Conservation (phyloP, 2,113 vertebrate species). For the Gymnobelideus leadbeateri region DNA sequence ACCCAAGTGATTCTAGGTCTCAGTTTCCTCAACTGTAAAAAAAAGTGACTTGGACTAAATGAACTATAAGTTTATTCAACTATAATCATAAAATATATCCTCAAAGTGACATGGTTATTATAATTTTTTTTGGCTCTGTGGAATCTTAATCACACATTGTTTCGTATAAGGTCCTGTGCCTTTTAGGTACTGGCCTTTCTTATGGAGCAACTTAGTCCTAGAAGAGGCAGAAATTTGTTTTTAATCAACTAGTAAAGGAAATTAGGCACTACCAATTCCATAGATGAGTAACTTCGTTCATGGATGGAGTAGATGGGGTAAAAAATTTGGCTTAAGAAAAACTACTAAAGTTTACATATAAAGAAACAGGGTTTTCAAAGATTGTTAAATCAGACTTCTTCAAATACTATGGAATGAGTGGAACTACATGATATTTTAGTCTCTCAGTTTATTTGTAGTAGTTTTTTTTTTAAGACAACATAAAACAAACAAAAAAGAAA, state of each 20-base stretch:
- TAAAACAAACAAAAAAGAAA: background rate
- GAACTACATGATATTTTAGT: background rate
- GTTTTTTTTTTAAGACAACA: background rate
- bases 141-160: background rate
- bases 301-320: too few relatives aligned
- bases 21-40: background rate
- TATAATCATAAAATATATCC: background rate
- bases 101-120: background rate
- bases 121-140: background rate
- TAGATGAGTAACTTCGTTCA: background rate
- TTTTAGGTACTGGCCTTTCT: background rate
- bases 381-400: background rate
- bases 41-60: background rate
- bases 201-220: background rate
- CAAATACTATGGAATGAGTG: background rate
- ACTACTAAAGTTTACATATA: background rate
- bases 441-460: background rate
- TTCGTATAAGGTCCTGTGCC: background rate
- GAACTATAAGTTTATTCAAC: background rate
- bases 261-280: background rate
- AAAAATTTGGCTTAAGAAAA: background rate
- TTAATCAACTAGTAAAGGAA: background rate
- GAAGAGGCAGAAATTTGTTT: background rate
- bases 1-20: background rate
- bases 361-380: background rate